These are phyloP conservation scores for Cyclargus thomasi DNA, from an alignment of 1,140 invertebrate genomes.

Conservation along the genomic window DNA sequence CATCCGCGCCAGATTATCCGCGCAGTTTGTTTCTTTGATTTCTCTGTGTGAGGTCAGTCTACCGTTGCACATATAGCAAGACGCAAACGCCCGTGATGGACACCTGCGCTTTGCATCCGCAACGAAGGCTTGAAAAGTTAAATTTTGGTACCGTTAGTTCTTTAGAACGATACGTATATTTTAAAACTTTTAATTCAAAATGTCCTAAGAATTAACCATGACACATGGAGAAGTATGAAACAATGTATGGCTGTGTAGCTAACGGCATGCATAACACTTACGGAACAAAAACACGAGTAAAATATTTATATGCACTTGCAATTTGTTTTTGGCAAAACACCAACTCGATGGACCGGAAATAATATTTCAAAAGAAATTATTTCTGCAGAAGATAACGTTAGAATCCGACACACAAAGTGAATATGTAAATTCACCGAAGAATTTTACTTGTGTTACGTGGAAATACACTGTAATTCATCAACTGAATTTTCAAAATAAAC, in stretches of 20 bases:
- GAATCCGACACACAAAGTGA: background rate
- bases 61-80: no score
- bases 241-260: background rate
- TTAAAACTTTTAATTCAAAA: no score
- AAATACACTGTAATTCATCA: background rate
- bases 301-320: constrained; percentile 11
- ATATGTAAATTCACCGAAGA: background rate
- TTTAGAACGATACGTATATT: no score
- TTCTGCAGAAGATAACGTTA: background rate
- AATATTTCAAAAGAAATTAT: constrained; percentile 4
- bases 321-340: constrained; percentile 8
- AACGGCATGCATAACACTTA: background rate
- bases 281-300: background rate
- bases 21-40: no score
- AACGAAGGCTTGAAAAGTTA: no score
- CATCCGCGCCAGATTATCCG: no score
- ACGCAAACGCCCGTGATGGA: no score
- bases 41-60: no score
- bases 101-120: no score
- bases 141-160: no score
- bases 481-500: background rate
- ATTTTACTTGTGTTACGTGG: background rate
- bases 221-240: background rate
- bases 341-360: background rate
- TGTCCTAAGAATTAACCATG: background rate